A percentile compares a stretch with the other conserved stretches of the same genome.
These are phyloP conservation scores for Hedya salicella DNA, from an alignment of 2,888 invertebrate genomes.

Conservation along the genomic window DNA sequence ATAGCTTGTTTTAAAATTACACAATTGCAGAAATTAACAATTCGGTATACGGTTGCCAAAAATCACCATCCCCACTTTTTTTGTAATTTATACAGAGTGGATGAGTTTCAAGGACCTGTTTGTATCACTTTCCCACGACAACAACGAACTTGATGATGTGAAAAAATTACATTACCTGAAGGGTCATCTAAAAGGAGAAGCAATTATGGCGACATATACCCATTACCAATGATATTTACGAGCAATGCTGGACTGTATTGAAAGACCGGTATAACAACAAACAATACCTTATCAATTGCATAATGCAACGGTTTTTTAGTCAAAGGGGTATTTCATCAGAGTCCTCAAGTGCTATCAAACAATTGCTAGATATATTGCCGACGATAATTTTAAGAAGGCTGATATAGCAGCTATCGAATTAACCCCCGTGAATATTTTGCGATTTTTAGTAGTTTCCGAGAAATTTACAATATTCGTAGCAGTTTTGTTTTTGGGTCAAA, in stretches of 20 bases:
- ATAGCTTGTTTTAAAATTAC: neutral
- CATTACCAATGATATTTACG: constrained; percentile 45
- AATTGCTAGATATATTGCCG: constrained; percentile 1
- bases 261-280: constrained; percentile 47
- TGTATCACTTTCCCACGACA: constrained; percentile 24
- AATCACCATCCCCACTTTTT: neutral
- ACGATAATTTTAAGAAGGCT: too few species aligned
- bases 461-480: too few species aligned
- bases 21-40: neutral
- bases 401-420: too few species aligned
- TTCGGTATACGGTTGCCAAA: neutral
- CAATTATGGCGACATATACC: constrained; percentile 34
- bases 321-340: constrained; percentile 40
- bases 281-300: constrained; percentile 44
- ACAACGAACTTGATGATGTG: neutral
- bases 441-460: too few species aligned
- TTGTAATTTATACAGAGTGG: constrained; percentile 32
- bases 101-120: constrained; percentile 29
- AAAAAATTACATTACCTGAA: too few species aligned
- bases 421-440: too few species aligned
- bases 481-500: too few species aligned
- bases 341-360: constrained; percentile 40
- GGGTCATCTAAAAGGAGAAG: too few species aligned
- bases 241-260: constrained; percentile 45
- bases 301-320: constrained; percentile 43